Base-by-base conservation (phyloP, 2,113 vertebrate species). In the Irena cyanogastra region DNA sequence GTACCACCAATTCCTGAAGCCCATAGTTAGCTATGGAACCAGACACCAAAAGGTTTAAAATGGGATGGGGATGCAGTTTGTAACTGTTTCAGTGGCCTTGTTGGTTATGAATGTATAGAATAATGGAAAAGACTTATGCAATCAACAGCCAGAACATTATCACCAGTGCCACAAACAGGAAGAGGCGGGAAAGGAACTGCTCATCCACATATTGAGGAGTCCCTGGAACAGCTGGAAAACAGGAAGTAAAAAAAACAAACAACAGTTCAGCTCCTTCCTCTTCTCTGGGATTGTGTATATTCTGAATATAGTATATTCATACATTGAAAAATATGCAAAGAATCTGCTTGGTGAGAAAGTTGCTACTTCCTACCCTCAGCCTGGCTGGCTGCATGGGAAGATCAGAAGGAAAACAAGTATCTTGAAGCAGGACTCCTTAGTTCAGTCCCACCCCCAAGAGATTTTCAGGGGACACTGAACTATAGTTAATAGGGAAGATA, bases 101-200 rank as follows among this genome's bases (percentile, higher is more conserved):
- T 20, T 74, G 57, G 85, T 85, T 89, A 82, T 28, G 44, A 83
- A 84, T 56, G 76, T 49, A 91, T 33, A 89, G 89, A 94, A 90
- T 54, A 70, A 95, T 80, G 92, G 89, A 82, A 94, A 89, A 87
- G 49, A 89, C 89, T 98, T 97, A 99, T 39, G 99, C 99, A 60
- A 99, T 99, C 71, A 99, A 97, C 84, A 99, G 98, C 99, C 99
- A 99, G 96, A 99, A 99, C 99, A 99, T 99, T 95, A 99, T 99
- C 95, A 99, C 98, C 92, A 99, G 98, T 52, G 99, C 99, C 49
- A 99, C 99, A 88, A 99, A 99, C 94, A 99, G 98, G 98, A 99
- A 99, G 94, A 99, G 99, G 87, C 99, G 99, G 60, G 99, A 99
- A 87, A 99, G 98, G 97, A 99, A 99, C 98, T 99, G 99, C 77